Base-by-base conservation (phyloP, 1,140 invertebrate species). In the Ceratina japonica region DNA sequence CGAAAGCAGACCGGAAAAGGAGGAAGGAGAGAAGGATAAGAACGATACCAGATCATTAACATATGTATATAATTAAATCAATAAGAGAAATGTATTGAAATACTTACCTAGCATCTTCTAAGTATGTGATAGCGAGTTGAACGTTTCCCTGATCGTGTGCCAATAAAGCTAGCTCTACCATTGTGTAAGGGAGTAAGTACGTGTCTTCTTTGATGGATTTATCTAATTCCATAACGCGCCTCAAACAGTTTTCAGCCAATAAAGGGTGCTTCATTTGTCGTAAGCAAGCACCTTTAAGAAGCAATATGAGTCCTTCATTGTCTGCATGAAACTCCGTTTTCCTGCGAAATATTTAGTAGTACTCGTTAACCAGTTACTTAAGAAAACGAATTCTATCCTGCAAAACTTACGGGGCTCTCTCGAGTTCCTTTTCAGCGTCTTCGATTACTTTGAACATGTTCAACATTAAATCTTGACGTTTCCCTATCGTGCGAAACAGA, bases 201-300 rank as follows among this genome's bases (percentile, higher is more conserved):
- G 94, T 94, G 90, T 99, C 97, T 79, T 97, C 96, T 77, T 96
- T 95, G 31, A 99, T 94, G 68, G 95, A 94, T 86, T 96, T 97
- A 86, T 97, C 96, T 82, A 96, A 92, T 73, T 91, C 90, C 81
- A 95, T 91, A 22, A 97, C 95, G 80, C 94, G 93, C 81, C 93
- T 93, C 49, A 98, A 94, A 89, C 95, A 96, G 85, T 97, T 94
- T 80, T 98, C 94, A 12, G 97, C 96, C 88, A 96, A 94, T 49
- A 95, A 90, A 61, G 94, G 93, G 87, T 95, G 94, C 63, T 94
- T 94, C 94, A 97, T 94, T 87, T 96, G 94, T 68, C 95, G 93
- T n/a, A 97, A 92, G 90, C 97, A 97, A 27, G 97, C 95, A 16
- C 97, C 98, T 92, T 97, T 97, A 44, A 99, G 89, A 62, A 98